Evolutionary conservation across 2,797 vertebrate genomes (phyloP), one percentile per base, ranked within the genome.

Genomic region (Phataginus tetradactyla): DNA sequence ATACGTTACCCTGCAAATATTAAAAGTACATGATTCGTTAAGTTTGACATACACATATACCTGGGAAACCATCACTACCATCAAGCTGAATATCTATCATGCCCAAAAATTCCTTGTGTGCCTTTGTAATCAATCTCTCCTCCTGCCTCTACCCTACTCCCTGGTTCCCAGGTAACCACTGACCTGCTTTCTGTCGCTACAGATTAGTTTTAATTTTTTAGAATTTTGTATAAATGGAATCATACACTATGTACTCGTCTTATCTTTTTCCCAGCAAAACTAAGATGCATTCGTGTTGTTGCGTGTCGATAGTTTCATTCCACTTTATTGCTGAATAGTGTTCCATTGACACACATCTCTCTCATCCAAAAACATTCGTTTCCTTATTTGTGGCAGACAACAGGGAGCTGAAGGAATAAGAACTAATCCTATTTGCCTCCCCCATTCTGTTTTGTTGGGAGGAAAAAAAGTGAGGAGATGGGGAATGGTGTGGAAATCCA

Each of bases 391-490:
- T 17, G 39, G 49, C 15, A 20, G 57, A 63, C 25, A 10, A 20
- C n/a, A 3, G 32, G 51, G 34, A n/a, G 39, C 27, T 14, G 29
- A 42, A 93, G 45, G 64, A 55, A 59, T 55, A 49, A 59, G 61
- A 49, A 3, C 27, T 25, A 27, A 64, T 29, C 61, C 39, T 57
- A 34, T 55, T 11, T 34, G 4, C 34, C 77, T 55, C 63, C 55
- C 23, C 81, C 23, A 0, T 23, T 53, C n/a, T 39, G n/a, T 45
- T 72, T 29, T 72, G 66, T 45, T 57, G 25, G 39, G 7, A 49
- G 9, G 0, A 51, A 1, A 7, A 0, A 20, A 2, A 18, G 10
- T 2, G 1, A 72, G 37, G n/a, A 69, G 77, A 17, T 14, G n/a
- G 45, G 21, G 57, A 84, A 45, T 23, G 42, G 34, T 51, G 5